Percentiles rank a stretch among this genome's conserved stretches.
phyloP scores from a whole-genome alignment of 2,888 invertebrate genomes.

The Cephus sareptanus region DNA sequence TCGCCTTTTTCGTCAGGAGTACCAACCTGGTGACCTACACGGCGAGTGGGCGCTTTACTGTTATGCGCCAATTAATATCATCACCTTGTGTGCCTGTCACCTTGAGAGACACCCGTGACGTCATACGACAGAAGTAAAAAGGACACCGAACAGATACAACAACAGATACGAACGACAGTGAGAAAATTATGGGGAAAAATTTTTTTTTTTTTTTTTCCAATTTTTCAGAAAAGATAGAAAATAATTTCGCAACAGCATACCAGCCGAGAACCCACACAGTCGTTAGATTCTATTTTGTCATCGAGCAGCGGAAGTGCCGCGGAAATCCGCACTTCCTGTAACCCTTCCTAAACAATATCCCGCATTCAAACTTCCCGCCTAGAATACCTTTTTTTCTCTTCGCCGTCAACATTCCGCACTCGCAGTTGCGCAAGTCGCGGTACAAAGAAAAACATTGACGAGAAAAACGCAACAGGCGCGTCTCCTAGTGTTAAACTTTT shows the following conservation, averaged over 20 bases:
- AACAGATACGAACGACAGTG: no score
- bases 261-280: background rate
- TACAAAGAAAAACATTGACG: background rate
- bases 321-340: slow-evolving; percentile 21
- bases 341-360: background rate
- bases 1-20: slow-evolving; percentile 17
- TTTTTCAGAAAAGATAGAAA: no score
- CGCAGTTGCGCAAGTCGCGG: background rate
- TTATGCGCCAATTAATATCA: slow-evolving; percentile 13
- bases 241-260: background rate
- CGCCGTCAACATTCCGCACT: slow-evolving; percentile 10
- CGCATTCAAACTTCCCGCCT: background rate
- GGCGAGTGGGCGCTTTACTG: slow-evolving; percentile 17
- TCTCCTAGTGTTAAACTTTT: background rate
- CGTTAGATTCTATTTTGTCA: background rate
- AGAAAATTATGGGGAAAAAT: no score
- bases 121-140: background rate
- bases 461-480: background rate
- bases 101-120: background rate
- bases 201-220: no score
- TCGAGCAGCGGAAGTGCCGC: slow-evolving; percentile 15
- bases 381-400: background rate
- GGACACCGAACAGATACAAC: background rate
- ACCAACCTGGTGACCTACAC: slow-evolving; percentile 21
- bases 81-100: background rate